Evolutionary conservation across 2,888 invertebrate species (phyloP).

Genomic region (Trichacis sp.): DNA sequence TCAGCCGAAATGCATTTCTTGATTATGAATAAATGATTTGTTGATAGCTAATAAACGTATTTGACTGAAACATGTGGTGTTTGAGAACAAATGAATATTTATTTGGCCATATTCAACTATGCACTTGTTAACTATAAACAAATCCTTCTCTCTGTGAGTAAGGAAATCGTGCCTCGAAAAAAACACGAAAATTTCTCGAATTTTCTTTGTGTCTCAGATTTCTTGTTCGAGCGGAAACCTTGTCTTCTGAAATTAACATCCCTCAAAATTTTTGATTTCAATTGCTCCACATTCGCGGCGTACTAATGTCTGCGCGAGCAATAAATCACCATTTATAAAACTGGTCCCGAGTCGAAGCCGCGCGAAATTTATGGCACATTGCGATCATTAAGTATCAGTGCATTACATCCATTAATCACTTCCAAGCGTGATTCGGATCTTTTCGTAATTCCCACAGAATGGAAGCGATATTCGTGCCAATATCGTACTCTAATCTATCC

Average conservation of each 20-base stretch:
- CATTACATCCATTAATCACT: slow-evolving; percentile 32
- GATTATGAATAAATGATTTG: too few species aligned
- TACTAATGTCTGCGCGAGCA: not conserved
- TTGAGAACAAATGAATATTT: too few species aligned
- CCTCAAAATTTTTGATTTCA: not conserved
- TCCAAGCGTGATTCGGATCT: slow-evolving; percentile 20
- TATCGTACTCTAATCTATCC: slow-evolving; percentile 31
- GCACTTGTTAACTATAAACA: too few species aligned
- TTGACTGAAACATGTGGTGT: too few species aligned
- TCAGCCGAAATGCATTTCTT: too few species aligned
- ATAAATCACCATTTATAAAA: slow-evolving; percentile 19
- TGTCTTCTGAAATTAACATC: not conserved
- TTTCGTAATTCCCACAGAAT: slow-evolving; percentile 28
- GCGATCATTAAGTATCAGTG: slow-evolving; percentile 18
- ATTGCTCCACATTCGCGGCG: not conserved
- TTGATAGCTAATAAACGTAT: too few species aligned
- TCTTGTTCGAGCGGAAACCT: too few species aligned
- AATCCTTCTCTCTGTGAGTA: too few species aligned
- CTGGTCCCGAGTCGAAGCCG: slow-evolving; percentile 30
- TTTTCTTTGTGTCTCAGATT: too few species aligned
- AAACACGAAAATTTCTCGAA: too few species aligned
- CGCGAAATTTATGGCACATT: slow-evolving; percentile 29
- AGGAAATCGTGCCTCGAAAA: too few species aligned
- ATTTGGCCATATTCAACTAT: too few species aligned
- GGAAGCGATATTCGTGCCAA: slow-evolving; percentile 36